These are phyloP conservation scores for Sebastes trivittatus DNA, from an alignment of 2,797 vertebrate genomes.

Conservation along the genomic window DNA sequence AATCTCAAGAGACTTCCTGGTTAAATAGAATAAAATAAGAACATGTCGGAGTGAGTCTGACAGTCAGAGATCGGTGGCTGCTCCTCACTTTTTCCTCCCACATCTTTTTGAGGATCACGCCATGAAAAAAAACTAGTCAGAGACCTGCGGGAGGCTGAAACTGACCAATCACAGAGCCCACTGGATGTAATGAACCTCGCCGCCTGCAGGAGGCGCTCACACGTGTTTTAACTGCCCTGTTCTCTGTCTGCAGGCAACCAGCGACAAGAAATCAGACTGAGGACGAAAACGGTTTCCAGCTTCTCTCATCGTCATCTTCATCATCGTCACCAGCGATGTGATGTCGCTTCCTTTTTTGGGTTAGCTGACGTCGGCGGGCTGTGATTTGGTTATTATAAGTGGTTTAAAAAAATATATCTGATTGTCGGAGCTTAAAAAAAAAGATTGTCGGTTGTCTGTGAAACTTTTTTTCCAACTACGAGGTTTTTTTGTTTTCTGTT, in stretches of 20 bases:
- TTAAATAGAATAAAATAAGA: too few species aligned
- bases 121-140: too few species aligned
- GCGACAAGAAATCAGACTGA: slow-evolving; percentile 84
- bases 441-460: background rate
- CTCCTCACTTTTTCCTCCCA: too few species aligned
- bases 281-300: background rate
- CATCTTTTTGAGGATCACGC: too few species aligned
- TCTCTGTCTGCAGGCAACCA: slow-evolving; percentile 65
- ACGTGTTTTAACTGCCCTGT: background rate
- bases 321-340: background rate
- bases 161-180: too few species aligned
- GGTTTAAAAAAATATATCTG: background rate
- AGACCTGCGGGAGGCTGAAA: too few species aligned
- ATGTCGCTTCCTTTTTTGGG: slow-evolving; percentile 15
- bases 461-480: background rate
- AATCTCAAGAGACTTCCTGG: too few species aligned
- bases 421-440: background rate
- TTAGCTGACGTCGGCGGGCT: background rate
- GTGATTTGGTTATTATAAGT: slow-evolving; percentile 11
- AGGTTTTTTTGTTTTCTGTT: background rate
- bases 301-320: background rate
- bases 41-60: too few species aligned
- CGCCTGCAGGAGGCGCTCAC: too few species aligned
- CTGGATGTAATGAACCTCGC: too few species aligned
- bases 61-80: too few species aligned